phyloP scores from a whole-genome alignment of 2,113 vertebrate species.

The Illadopsis cleaveri region DNA sequence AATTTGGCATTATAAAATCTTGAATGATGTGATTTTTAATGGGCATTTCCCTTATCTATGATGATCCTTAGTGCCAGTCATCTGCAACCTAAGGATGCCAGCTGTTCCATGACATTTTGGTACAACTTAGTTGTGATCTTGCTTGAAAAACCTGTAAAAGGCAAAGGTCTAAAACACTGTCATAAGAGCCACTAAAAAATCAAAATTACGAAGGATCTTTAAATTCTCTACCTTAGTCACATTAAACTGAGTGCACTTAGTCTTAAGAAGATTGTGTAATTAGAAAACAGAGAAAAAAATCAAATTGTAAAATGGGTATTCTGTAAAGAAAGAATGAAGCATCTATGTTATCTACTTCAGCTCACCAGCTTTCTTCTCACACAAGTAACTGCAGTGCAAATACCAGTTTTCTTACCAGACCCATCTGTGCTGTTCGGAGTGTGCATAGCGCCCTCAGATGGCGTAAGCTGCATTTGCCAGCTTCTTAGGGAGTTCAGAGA shows the following conservation, averaged over 20 bases:
- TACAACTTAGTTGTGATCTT: neutral
- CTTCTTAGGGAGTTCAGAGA: neutral
- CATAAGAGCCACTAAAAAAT: neutral
- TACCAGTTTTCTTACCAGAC: neutral
- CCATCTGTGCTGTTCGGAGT: neutral
- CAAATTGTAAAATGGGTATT: neutral
- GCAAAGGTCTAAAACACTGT: neutral
- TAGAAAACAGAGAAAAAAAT: neutral
- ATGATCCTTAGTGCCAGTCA: neutral
- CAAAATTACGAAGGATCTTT: neutral
- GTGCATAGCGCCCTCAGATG: neutral
- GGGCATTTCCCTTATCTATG: neutral
- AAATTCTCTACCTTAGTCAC: neutral
- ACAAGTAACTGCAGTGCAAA: neutral
- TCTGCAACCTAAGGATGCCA: constrained; percentile 28
- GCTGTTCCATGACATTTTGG: constrained; percentile 59
- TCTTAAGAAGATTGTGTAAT: neutral
- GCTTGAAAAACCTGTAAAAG: neutral
- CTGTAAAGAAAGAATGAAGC: neutral
- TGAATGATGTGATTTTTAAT: constrained; percentile 22
- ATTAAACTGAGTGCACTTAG: neutral
- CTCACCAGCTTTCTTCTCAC: neutral
- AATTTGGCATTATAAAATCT: constrained; percentile 24
- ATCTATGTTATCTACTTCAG: neutral
- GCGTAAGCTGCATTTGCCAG: neutral